Percentiles rank a stretch among this genome's conserved stretches.
Conservation (phyloP, 2,797 vertebrate genomes). For the Mallotus villosus region DNA sequence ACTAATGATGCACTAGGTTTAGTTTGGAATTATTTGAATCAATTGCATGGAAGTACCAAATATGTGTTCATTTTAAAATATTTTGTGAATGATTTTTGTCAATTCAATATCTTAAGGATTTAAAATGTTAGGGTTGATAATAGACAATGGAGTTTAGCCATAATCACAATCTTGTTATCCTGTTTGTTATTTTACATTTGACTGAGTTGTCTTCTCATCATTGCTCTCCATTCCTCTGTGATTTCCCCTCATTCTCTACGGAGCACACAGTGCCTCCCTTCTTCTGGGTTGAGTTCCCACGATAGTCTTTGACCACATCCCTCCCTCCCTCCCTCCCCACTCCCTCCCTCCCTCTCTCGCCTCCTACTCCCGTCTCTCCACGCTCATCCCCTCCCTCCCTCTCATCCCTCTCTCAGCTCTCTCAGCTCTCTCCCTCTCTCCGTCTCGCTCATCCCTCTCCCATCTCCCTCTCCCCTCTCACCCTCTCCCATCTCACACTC, state of each 20-base stretch:
- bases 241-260: background rate
- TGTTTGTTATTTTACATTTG: background rate
- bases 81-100: no score
- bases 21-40: background rate
- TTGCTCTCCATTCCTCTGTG: constrained; percentile 1
- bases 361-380: no score
- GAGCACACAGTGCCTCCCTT: background rate
- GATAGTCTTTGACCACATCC: no score
- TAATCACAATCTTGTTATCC: background rate
- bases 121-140: no score
- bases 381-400: no score
- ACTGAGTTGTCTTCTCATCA: background rate
- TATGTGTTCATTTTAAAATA: no score
- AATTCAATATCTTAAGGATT: no score
- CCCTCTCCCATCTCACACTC: no score
- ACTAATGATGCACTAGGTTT: background rate
- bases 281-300: background rate
- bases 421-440: background rate
- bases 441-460: no score
- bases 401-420: no score
- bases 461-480: background rate
- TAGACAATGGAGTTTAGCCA: background rate
- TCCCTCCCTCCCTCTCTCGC: no score
- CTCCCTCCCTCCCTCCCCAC: no score
- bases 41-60: background rate